Base-by-base conservation (phyloP, 2,888 invertebrate species). In the Eumacrocentrus americanus region DNA sequence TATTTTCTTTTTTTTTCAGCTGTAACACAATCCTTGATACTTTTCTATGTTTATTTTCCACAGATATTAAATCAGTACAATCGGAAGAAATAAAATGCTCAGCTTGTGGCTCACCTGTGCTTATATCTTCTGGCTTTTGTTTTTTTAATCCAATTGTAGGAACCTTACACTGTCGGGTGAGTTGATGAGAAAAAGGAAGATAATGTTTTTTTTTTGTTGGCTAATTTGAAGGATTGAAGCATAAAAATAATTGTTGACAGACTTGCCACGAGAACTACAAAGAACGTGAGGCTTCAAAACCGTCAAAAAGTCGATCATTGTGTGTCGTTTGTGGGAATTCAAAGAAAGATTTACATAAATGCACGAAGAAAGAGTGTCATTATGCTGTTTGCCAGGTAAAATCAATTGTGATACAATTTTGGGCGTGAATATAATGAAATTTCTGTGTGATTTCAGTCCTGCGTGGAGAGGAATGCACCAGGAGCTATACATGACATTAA, bases 141-240 rank as follows among this genome's bases (percentile, higher is more conserved):
- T 46, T 12, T 46, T 2, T 46, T 7, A 46, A 46, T 25, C 46
- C 20, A 3, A 5, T 46, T 46, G 46, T 46, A 20, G 46, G 46
- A 25, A 46, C 46, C 6, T 23, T 46, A n/a, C 46, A 46, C 12
- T 46, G 46, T 46, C 46, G 23, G 22, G 46, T 46, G 14, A 46
- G 46, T 46, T 22, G 18, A 16, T 42, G 12, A 22, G 11, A 9
- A 20, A 20, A n/a, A 22, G 9, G 1, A 22, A 44, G n/a, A 9
- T 5, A 9, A 22, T 44, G 9, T 40, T 14, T 2, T 35, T 2
- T n/a, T 7, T 35, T 35, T 11, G n/a, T 40, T 14, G 40, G 3
- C 12, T 16, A 16, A 40, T n/a, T 40, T 16, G 1, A 40, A 40
- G 12, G 7, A 40, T 12, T 35, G 5, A 42, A 20, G 2, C 9